Conservation (phyloP, 2,888 invertebrate species). For the Drosophila phalerata region DNA sequence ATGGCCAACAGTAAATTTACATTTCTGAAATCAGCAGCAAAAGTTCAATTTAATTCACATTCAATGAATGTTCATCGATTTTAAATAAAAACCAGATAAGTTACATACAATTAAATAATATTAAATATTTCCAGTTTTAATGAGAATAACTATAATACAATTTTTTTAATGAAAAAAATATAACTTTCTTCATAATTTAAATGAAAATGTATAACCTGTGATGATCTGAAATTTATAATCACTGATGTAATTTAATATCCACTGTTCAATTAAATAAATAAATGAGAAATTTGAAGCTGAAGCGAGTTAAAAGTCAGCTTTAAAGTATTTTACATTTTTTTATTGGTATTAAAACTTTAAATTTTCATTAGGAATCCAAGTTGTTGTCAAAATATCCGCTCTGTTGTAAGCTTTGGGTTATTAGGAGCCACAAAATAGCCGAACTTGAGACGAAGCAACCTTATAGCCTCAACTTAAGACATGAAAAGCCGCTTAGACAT, state of each 20-base stretch:
- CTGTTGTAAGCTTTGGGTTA: slow-evolving; percentile 58
- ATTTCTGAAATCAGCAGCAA: background rate
- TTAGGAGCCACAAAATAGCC: slow-evolving; percentile 58
- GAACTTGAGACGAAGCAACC: slow-evolving; percentile 20
- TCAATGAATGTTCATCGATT: too few species aligned
- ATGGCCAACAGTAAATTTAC: background rate
- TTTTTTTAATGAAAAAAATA: too few species aligned
- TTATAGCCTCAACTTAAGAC: slow-evolving; percentile 43
- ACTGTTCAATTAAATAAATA: background rate
- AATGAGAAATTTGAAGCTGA: background rate
- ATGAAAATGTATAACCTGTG: background rate
- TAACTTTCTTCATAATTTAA: background rate
- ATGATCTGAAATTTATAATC: background rate
- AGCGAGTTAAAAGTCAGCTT: background rate
- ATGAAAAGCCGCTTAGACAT: slow-evolving; percentile 73
- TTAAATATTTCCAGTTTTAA: too few species aligned
- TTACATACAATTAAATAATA: too few species aligned
- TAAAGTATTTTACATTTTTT: slow-evolving; percentile 2
- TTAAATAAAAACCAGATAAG: too few species aligned
- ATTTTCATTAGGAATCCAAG: slow-evolving; percentile 25
- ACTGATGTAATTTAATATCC: too few species aligned
- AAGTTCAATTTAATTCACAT: background rate
- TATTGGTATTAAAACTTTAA: background rate
- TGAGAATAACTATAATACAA: too few species aligned
- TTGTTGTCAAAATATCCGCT: slow-evolving; percentile 34